Percentiles rank a stretch among this genome's conserved stretches.
phyloP scores from a whole-genome alignment of 2,888 invertebrate species.

The Sisyra nigra region DNA sequence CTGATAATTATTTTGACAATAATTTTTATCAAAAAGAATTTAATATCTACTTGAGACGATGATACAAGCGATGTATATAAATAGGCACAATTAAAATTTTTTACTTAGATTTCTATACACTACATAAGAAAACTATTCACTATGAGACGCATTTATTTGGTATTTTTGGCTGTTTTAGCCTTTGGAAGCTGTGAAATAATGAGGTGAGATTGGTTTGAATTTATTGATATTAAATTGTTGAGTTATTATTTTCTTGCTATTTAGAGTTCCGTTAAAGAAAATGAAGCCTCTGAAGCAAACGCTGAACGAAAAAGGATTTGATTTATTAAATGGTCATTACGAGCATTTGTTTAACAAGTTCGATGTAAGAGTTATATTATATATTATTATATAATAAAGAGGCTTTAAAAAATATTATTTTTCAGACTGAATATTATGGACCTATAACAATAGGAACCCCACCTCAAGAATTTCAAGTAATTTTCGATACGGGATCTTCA shows the following conservation, averaged over 20 bases:
- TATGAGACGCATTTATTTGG: conserved; percentile 3
- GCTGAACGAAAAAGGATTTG: conserved; percentile 63
- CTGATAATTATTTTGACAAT: no score
- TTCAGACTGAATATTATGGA: conserved; percentile 94
- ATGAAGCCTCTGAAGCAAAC: conserved; percentile 50
- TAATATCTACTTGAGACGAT: no score
- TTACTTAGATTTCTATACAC: no score
- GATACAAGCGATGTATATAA: no score
- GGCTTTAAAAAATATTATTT: no score
- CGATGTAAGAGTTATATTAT: no score
- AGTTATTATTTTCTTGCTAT: conserved; percentile 14
- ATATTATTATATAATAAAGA: no score
- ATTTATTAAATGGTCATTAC: conserved; percentile 29
- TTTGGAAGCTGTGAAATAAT: conserved; percentile 15
- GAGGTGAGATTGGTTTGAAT: conserved; percentile 16
- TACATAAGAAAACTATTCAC: no score
- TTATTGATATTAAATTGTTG: neutral
- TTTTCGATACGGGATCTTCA: conserved; percentile 98
- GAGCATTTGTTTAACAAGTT: no score
- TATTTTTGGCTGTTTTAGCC: conserved; percentile 10
- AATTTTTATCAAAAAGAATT: no score
- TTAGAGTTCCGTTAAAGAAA: conserved; percentile 60
- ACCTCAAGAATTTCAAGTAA: conserved; percentile 82
- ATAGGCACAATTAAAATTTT: no score
- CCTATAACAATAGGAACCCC: conserved; percentile 83